These are phyloP conservation scores for Parazoanthus atlanticus DNA, from an alignment of 92 coral and sea anemone species.

Conservation along the genomic window DNA sequence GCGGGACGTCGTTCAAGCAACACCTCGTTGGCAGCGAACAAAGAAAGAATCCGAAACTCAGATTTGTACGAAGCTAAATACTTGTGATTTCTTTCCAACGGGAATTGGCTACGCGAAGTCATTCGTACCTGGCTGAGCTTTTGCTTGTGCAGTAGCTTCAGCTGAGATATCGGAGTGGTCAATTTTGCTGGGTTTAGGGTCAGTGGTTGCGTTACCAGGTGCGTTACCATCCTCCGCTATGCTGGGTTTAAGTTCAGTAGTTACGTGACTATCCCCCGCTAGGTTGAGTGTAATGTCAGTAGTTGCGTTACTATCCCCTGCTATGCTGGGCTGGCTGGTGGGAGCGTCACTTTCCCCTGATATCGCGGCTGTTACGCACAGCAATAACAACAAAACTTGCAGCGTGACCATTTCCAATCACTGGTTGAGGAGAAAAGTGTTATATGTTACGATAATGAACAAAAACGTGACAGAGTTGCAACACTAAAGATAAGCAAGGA, in stretches of 20 bases:
- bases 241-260: not conserved
- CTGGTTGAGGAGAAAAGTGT: not conserved
- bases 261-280: not conserved
- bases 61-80: not conserved
- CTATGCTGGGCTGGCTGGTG: not conserved
- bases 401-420: conserved; percentile 6
- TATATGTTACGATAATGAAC: not conserved
- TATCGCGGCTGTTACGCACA: not conserved
- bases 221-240: not conserved
- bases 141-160: not conserved
- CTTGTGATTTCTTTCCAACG: not conserved
- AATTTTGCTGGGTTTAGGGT: not conserved
- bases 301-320: not conserved
- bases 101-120: not conserved
- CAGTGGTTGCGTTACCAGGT: not conserved
- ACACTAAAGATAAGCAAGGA: not conserved
- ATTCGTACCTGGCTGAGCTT: not conserved
- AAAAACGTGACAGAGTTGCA: no score
- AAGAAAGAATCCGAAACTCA: no score
- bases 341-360: not conserved
- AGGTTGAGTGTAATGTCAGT: not conserved
- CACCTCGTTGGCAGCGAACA: no score
- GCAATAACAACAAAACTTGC: not conserved
- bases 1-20: no score
- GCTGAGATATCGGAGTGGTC: not conserved